These are phyloP conservation scores for Dromococcyx pavoninus DNA, from an alignment of 2,797 vertebrate genomes.

Conservation along the genomic window DNA sequence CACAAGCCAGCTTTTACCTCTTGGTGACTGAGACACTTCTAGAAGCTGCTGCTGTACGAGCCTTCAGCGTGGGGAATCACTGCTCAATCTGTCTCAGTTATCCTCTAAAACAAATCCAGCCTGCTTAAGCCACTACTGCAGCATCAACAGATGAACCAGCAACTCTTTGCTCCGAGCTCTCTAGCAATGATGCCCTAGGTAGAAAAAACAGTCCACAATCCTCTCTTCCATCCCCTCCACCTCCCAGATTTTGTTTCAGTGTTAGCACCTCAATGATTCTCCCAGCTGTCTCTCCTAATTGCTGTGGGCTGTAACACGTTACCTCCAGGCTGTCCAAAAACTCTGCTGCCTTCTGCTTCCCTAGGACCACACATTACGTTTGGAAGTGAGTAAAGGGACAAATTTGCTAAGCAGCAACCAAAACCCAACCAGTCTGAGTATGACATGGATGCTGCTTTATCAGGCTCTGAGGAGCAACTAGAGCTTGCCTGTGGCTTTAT, in stretches of 20 bases:
- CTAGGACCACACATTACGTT: rapidly evolving
- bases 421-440: neutral
- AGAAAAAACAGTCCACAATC: neutral
- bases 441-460: neutral
- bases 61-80: neutral
- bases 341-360: neutral
- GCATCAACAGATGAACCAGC: neutral
- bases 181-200: neutral
- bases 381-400: neutral
- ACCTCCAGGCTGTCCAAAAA: neutral
- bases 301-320: neutral
- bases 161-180: neutral
- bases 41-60: neutral
- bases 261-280: neutral
- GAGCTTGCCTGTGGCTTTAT: neutral
- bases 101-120: neutral
- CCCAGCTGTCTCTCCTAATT: neutral
- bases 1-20: neutral
- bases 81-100: rapidly evolving
- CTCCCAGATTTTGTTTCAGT: neutral
- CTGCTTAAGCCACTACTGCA: neutral
- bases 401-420: neutral
- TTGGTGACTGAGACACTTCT: neutral
- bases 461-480: neutral
- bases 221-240: neutral